These are phyloP conservation scores for Lithobius niger DNA, from an alignment of 1,140 invertebrate genomes.

Conservation along the genomic window DNA sequence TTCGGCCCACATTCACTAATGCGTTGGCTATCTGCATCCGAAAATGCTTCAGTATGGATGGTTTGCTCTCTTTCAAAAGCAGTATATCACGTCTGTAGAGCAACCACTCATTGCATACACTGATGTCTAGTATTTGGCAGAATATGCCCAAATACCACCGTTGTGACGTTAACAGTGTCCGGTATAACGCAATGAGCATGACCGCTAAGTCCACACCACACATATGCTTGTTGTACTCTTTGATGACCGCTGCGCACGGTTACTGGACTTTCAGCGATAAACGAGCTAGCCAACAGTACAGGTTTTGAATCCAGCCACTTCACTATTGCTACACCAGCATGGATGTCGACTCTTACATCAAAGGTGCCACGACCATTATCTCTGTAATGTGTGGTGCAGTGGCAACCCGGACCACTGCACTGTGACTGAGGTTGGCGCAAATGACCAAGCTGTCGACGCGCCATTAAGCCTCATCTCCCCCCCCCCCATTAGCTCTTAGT, in stretches of 20 bases:
- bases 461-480: too few relatives aligned
- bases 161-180: slow-evolving; percentile 16
- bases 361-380: background rate
- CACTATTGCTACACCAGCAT: background rate
- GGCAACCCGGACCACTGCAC: too few relatives aligned
- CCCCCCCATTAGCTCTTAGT: too few relatives aligned
- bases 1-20: background rate
- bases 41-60: background rate
- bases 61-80: too few relatives aligned
- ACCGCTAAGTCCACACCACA: slow-evolving; percentile 31
- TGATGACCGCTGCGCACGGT: slow-evolving; percentile 28
- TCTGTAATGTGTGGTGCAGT: too few relatives aligned
- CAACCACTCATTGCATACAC: background rate
- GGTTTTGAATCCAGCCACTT: background rate
- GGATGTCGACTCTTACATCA: too few relatives aligned
- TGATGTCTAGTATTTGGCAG: background rate
- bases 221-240: slow-evolving; percentile 32
- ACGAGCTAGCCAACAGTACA: too few relatives aligned
- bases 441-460: too few relatives aligned
- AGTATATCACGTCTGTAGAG: background rate
- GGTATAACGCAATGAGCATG: slow-evolving; percentile 32
- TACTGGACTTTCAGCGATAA: background rate
- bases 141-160: too few relatives aligned
- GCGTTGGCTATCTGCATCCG: background rate
- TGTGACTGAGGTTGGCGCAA: too few relatives aligned